phyloP scores from a whole-genome alignment of 2,113 vertebrate species.

The Neomonachus schauinslandi region DNA sequence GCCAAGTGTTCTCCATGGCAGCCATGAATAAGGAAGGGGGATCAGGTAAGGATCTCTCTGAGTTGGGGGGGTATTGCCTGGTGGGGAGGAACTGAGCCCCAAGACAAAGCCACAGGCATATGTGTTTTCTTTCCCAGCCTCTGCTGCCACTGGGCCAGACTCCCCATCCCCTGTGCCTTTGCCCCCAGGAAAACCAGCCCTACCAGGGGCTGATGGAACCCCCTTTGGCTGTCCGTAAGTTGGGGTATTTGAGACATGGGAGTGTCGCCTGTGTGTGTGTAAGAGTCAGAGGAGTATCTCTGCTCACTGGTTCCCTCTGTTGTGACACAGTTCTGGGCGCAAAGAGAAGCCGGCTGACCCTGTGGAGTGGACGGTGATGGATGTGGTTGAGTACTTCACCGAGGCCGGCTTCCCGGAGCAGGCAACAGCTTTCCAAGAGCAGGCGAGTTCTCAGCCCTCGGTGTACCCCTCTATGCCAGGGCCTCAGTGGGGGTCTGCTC shows the following conservation, averaged over 20 bases:
- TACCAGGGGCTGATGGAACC: conserved; percentile 79
- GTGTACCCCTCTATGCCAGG: not conserved
- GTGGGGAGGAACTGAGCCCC: not conserved
- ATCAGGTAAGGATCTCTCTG: conserved; percentile 67
- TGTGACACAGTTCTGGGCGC: conserved; percentile 84
- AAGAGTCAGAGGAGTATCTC: accelerated
- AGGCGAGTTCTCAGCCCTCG: conserved; percentile 81
- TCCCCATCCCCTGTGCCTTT: conserved; percentile 83
- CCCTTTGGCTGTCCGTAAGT: conserved; percentile 83
- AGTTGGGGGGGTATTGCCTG: no score
- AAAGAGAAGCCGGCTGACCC: conserved; percentile 86
- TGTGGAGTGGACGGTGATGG: conserved; percentile 91
- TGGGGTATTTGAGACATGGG: not conserved
- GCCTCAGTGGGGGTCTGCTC: not conserved
- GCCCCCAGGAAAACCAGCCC: conserved; percentile 83
- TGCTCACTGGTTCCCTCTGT: not conserved
- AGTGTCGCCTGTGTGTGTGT: not conserved
- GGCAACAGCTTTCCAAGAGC: conserved; percentile 91
- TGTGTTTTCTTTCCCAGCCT: conserved; percentile 61
- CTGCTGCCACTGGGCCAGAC: conserved; percentile 78
- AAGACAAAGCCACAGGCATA: not conserved
- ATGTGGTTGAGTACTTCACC: conserved; percentile 93
- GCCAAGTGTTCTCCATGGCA: conserved; percentile 75
- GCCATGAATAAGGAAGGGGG: conserved; percentile 82
- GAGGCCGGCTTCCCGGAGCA: conserved; percentile 92